Base-by-base conservation (phyloP, 2,113 vertebrate genomes). In the Aptenodytes forsteri region DNA sequence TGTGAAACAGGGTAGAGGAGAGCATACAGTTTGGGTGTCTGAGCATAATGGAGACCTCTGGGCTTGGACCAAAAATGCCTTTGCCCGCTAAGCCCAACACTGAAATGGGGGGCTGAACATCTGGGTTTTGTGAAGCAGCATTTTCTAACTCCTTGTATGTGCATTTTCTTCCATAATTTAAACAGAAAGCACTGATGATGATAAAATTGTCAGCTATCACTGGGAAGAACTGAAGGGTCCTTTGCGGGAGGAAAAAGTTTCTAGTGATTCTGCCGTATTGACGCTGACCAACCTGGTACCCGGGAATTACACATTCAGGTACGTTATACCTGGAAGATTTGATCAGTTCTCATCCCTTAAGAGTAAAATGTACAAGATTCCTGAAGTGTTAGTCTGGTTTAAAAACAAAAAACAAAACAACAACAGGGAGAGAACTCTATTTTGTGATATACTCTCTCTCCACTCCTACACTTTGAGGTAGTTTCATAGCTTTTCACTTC, bases 211-310 rank as follows among this genome's bases (percentile, higher is more conserved):
- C 94, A 97, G 97, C 30, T 99, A 99, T 97, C 99, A 99, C 94
- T 99, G 99, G 99, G 99, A 99, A 76, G 99, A 99, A 76, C 98
- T 99, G 86, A 99, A 99, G 95, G 99, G 99, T 25, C 99, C 99
- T 10, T 97, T 99, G 92, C 96, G 99, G 95, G 99, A 99, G 94
- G 99, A 99, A 88, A 99, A 99, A 95, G 99, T 99, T 70, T 99
- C 99, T 15, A 99, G 98, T 10, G 98, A 99, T 75, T 99, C 98
- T 17, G 87, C 98, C 42, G 98, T 99, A 80, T 98, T 99, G 97
- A 99, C 98, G 3, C 99, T 99, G 86, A 99, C 98, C 93, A 99
- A 98, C 96, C 98, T 99, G 82, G 99, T 99, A 11, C 99, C 99
- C 15, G 99, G 99, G 32, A 99, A 99, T 97, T 99, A 99, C 98